These are phyloP conservation scores for Sarcophaga variegata DNA, from an alignment of 2,888 invertebrate species.

Conservation along the genomic window DNA sequence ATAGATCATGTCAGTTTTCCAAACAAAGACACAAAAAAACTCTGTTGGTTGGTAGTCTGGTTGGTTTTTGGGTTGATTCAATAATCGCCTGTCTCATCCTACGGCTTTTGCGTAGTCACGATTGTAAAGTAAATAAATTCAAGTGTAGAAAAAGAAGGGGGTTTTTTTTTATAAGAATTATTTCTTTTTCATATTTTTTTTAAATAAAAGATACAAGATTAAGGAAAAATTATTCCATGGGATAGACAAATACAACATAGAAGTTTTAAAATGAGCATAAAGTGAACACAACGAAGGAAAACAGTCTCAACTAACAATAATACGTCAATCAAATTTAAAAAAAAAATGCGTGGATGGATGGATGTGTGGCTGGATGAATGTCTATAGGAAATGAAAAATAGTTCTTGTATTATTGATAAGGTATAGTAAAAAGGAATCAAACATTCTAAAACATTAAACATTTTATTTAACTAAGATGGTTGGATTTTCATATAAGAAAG, in stretches of 20 bases:
- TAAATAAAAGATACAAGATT: slow-evolving; percentile 12
- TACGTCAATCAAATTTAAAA: background rate
- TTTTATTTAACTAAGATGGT: too few species aligned
- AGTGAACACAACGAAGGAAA: background rate
- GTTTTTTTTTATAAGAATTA: background rate
- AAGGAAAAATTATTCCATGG: slow-evolving; percentile 20
- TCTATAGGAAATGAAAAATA: background rate
- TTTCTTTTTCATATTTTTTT: background rate
- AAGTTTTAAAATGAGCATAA: background rate
- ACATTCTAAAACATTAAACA: too few species aligned
- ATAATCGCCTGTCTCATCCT: slow-evolving; percentile 13
- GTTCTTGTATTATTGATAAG: too few species aligned
- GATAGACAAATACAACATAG: background rate
- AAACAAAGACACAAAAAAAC: background rate
- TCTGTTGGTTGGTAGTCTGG: background rate
- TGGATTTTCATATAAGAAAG: too few species aligned
- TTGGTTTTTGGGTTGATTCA: background rate
- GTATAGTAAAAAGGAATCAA: too few species aligned
- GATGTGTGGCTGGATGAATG: background rate
- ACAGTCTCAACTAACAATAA: background rate
- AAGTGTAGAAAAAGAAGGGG: background rate
- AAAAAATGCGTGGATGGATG: background rate
- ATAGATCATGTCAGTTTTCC: background rate
- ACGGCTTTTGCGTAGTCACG: slow-evolving; percentile 40
- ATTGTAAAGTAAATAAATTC: slow-evolving; percentile 9